Conservation (phyloP, 1,140 invertebrate species). For the Melipona quadrifasciata region DNA sequence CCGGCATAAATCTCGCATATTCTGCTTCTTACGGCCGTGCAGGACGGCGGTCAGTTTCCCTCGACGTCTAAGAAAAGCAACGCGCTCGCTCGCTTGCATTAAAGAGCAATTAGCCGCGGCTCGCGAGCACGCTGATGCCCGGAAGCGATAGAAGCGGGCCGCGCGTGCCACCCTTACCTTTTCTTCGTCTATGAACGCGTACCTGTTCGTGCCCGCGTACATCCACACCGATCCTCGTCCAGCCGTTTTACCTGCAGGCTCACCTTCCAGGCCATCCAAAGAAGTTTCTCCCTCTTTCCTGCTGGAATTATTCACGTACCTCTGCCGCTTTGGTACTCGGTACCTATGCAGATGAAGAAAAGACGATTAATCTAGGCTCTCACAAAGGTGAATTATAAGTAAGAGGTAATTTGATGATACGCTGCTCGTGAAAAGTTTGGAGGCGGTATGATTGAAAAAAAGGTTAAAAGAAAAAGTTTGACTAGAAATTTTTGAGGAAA, state of each 20-base stretch:
- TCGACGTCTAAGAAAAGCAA: slow-evolving; percentile 72
- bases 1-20: slow-evolving; percentile 13
- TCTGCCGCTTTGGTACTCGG: background rate
- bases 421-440: background rate
- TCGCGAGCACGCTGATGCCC: slow-evolving; percentile 80
- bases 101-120: slow-evolving; percentile 80
- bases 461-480: background rate
- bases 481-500: no score
- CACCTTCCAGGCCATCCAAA: slow-evolving; percentile 34
- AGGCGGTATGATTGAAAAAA: background rate
- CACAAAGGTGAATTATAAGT: background rate
- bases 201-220: slow-evolving; percentile 34
- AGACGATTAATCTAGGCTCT: background rate
- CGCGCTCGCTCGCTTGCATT: slow-evolving; percentile 74
- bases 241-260: slow-evolving; percentile 42
- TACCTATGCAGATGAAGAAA: slow-evolving; percentile 7
- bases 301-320: slow-evolving; percentile 27
- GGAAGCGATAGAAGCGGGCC: slow-evolving; percentile 79
- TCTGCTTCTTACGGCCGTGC: slow-evolving; percentile 17
- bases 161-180: slow-evolving; percentile 79
- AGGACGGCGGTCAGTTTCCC: slow-evolving; percentile 39
- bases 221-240: background rate
- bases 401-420: background rate
- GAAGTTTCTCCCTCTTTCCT: slow-evolving; percentile 31
- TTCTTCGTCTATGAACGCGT: slow-evolving; percentile 58